phyloP scores from a whole-genome alignment of 1,140 invertebrate species.

The Camponotus vicinus region DNA sequence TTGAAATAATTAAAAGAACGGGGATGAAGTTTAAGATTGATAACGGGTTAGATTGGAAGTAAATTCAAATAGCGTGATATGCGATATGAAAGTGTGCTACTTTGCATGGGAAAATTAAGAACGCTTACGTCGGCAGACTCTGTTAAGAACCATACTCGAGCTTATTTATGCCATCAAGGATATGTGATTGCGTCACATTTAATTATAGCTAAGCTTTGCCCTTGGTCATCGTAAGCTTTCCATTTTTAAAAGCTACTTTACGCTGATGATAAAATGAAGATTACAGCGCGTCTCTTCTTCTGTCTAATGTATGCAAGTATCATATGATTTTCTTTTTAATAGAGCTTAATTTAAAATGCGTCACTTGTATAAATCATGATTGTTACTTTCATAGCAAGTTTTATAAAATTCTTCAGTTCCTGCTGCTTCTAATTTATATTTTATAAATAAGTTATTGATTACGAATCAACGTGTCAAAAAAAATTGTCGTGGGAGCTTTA shows the following conservation, averaged over 20 bases:
- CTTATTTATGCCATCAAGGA: background rate
- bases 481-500: background rate
- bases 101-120: background rate
- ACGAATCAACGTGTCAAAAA: slow-evolving; percentile 30
- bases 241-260: background rate
- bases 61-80: slow-evolving; percentile 46
- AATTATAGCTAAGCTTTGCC: background rate
- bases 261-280: background rate
- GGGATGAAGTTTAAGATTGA: slow-evolving; percentile 59
- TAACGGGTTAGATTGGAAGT: slow-evolving; percentile 27
- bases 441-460: slow-evolving; percentile 67
- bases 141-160: background rate
- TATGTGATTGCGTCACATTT: background rate
- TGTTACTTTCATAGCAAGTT: slow-evolving; percentile 1
- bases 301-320: background rate
- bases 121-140: background rate
- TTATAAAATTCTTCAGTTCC: background rate
- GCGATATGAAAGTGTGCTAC: background rate
- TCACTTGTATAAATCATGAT: background rate
- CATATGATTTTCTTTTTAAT: slow-evolving; percentile 3
- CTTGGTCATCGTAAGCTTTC: background rate
- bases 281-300: background rate
- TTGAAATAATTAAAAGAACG: slow-evolving; percentile 60
- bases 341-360: slow-evolving; percentile 8
- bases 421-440: slow-evolving; percentile 60